Evolutionary conservation across 2,797 vertebrate species (phyloP).

Genomic region (Enteromius argenteus): DNA sequence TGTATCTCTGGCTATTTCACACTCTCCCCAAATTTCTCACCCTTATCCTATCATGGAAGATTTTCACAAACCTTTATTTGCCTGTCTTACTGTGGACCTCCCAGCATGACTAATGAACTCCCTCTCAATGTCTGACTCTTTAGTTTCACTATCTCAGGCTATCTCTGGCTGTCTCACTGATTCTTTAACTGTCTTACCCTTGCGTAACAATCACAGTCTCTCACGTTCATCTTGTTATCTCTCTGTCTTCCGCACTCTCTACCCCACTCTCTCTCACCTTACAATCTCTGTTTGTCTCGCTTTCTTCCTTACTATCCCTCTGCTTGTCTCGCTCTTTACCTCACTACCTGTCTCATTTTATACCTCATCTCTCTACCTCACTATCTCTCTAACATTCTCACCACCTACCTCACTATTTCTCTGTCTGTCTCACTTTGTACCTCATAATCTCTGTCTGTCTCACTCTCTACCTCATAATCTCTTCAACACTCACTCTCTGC

Average conservation of each 20-base stretch:
- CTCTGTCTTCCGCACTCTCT: background rate
- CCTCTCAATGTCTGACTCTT: background rate
- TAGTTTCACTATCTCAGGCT: too few species aligned
- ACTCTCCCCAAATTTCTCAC: too few species aligned
- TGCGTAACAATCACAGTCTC: background rate
- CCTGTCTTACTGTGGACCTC: too few species aligned
- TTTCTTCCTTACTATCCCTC: background rate
- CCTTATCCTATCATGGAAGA: too few species aligned
- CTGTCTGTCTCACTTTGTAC: too few species aligned
- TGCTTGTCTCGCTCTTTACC: too few species aligned
- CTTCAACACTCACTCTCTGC: background rate
- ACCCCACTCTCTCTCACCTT: too few species aligned
- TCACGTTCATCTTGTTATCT: background rate
- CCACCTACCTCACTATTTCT: background rate
- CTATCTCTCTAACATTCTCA: too few species aligned
- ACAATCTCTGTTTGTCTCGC: background rate
- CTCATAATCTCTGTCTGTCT: background rate
- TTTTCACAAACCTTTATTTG: too few species aligned
- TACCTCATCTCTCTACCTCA: too few species aligned
- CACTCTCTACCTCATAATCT: constrained; percentile 9
- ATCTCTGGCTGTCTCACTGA: background rate
- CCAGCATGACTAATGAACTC: background rate
- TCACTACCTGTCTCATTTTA: background rate
- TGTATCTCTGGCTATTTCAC: too few species aligned
- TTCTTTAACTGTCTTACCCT: background rate